phyloP scores from a whole-genome alignment of 1,140 invertebrate genomes.

The Pachyrhynchus sulphureomaculatus region DNA sequence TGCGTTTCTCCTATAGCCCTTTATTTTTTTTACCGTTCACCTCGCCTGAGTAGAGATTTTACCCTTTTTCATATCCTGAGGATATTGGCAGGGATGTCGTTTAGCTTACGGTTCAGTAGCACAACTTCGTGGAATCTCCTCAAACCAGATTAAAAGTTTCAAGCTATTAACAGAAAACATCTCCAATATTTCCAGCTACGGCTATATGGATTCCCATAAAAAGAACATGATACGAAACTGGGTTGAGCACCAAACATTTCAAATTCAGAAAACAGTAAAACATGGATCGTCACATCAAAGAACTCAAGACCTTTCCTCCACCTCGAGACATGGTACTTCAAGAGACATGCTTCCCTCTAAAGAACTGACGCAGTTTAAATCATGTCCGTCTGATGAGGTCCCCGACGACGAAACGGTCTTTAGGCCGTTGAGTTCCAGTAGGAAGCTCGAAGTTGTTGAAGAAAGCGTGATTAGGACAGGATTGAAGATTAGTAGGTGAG shows the following conservation, averaged over 20 bases:
- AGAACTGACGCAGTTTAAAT: conserved; percentile 65
- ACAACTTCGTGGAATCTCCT: too few species aligned
- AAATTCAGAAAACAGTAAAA: conserved; percentile 63
- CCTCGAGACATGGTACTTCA: conserved; percentile 17
- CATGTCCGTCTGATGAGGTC: conserved; percentile 58
- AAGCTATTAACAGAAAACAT: too few species aligned
- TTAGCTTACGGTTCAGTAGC: too few species aligned
- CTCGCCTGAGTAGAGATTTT: too few species aligned
- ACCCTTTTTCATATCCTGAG: too few species aligned
- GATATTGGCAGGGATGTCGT: too few species aligned
- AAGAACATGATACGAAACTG: conserved; percentile 91
- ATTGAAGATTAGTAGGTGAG: conserved; percentile 50
- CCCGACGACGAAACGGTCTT: conserved; percentile 35
- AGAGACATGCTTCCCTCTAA: conserved; percentile 54
- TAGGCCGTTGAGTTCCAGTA: conserved; percentile 48
- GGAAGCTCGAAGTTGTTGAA: conserved; percentile 55
- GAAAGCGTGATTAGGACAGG: conserved; percentile 60
- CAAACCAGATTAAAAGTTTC: too few species aligned
- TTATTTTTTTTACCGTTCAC: too few species aligned
- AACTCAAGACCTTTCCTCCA: background rate
- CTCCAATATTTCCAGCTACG: conserved; percentile 63
- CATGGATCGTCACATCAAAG: conserved; percentile 46
- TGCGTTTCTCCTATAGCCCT: too few species aligned
- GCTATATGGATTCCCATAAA: conserved; percentile 89
- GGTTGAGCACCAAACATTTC: conserved; percentile 87